Conservation (phyloP, 2,797 vertebrate species). For the Aulostomus chinensis region DNA sequence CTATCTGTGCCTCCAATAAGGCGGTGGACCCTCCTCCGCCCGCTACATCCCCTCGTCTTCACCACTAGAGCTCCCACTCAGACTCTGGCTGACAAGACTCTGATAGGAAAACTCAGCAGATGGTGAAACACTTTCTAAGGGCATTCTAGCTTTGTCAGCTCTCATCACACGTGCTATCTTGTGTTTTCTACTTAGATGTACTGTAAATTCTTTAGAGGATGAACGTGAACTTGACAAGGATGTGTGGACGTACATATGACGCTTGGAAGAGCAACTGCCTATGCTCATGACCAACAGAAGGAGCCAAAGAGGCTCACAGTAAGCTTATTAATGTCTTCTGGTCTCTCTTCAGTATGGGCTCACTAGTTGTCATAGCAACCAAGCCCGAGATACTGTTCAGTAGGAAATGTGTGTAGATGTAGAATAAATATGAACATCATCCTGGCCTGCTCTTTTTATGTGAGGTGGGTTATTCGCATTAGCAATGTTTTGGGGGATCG, state of each 20-base stretch:
- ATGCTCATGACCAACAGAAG: conserved; percentile 48
- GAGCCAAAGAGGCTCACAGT: conserved; percentile 68
- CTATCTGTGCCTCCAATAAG: conserved; percentile 37
- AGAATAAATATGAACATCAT: conserved; percentile 59
- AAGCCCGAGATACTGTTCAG: conserved; percentile 52
- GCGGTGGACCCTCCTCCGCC: conserved; percentile 4
- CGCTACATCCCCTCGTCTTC: conserved; percentile 5
- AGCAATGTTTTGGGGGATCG: no score
- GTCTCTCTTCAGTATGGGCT: conserved; percentile 59
- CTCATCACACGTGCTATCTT: conserved; percentile 6
- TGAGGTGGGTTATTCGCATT: conserved; percentile 11
- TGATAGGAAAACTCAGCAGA: conserved; percentile 67
- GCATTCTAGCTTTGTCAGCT: conserved; percentile 57
- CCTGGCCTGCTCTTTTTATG: conserved; percentile 16
- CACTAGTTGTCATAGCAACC: conserved; percentile 78
- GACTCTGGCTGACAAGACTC: conserved; percentile 46
- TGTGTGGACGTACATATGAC: neutral
- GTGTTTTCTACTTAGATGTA: no score
- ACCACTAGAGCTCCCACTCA: conserved; percentile 46
- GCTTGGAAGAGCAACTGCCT: conserved; percentile 20
- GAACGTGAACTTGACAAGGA: no score
- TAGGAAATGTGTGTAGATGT: conserved; percentile 30
- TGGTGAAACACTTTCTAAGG: conserved; percentile 72
- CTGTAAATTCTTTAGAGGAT: no score
- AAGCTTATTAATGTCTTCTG: conserved; percentile 72